Base-by-base conservation (phyloP, 2,888 invertebrate species). In the Pristionchus arcanus region DNA sequence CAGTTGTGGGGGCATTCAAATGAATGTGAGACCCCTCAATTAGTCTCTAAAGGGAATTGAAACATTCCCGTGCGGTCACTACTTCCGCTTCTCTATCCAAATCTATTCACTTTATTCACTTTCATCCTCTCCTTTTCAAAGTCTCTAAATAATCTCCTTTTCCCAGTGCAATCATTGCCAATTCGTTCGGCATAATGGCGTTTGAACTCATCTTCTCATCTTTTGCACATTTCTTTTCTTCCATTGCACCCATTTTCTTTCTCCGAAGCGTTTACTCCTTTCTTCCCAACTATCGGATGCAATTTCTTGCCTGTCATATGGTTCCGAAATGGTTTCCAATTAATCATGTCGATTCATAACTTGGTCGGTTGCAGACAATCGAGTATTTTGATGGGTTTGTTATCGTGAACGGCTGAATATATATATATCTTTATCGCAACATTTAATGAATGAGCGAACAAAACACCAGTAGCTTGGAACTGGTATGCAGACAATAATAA, bases 41-140 rank as follows among this genome's bases (percentile, higher is more conserved):
- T 66, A 66, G 66, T 28, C 66, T 66, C 66, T 66, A 66, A 66
- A 66, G n/a, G 66, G 66, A 66, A 66, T 66, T 66, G n/a, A 66
- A 66, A 28, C 66, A 66, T 66, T 66, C 66, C 66, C 66, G n/a
- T 66, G 55, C 55, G 66, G 66, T 66, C 66, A 66, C 63, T 63
- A 21, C 66, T 66, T 66, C 66, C n/a, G n/a, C 66, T n/a, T n/a
- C 25, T 55, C 66, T 66, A 66, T 66, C 25, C 66, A n/a, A 66
- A n/a, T n/a, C 66, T 55, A 55, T 55, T 55, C 55, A 4, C 5
- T 55, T 13, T 55, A 49, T 49, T 49, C 42, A 49, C 42, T 49
- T 49, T 49, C 42, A 9, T 28, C 66, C 66, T 7, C 28, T 66
- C 13, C 66, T 2, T n/a, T 66, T 66, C 66, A 66, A 66, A 66